Conservation (phyloP, 2,113 vertebrate species). For the Hylia prasina region DNA sequence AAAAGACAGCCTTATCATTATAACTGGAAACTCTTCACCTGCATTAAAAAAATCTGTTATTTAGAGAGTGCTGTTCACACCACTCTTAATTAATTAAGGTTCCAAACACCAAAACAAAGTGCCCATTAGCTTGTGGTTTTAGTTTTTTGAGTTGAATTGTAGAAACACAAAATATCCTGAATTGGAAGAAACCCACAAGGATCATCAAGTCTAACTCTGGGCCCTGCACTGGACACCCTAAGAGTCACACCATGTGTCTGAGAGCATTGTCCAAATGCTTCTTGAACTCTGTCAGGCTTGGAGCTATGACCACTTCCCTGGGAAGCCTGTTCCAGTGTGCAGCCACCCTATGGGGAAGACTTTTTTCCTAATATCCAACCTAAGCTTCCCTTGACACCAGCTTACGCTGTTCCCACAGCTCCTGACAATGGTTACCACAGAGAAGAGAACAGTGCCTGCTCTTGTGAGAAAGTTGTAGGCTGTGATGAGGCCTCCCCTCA, state of each 20-base stretch:
- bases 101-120: not conserved
- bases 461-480: not conserved
- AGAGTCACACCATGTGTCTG: not conserved
- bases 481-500: too few species aligned
- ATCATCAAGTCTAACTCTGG: not conserved
- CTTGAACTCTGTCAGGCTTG: not conserved
- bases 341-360: accelerated
- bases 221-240: not conserved
- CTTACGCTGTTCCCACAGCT: not conserved
- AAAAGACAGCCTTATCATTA: not conserved
- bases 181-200: not conserved
- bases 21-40: not conserved
- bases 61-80: not conserved
- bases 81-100: not conserved
- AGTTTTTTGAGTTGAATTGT: not conserved
- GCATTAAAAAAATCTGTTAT: not conserved
- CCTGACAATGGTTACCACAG: not conserved
- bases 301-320: not conserved
- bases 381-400: too few species aligned
- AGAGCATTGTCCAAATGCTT: not conserved
- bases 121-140: not conserved
- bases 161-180: not conserved
- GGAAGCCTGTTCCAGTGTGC: not conserved
- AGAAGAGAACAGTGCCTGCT: not conserved
- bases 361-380: not conserved